Percentiles rank a stretch among this genome's conserved stretches.
Conservation (phyloP, 2,113 vertebrate species). For the Mustelus asterias region DNA sequence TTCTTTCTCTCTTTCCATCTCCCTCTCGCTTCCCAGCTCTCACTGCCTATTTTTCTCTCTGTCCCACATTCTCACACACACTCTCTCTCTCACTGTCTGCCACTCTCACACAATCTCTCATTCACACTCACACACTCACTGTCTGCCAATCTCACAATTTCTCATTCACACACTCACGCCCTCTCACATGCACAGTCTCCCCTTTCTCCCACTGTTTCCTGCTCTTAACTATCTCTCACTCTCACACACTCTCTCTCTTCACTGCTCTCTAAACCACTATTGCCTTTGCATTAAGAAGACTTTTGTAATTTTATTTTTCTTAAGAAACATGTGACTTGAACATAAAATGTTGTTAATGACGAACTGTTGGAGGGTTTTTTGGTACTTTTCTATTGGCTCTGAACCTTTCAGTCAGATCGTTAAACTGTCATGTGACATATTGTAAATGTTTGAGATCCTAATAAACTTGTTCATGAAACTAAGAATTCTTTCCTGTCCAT, state of each 20-base stretch:
- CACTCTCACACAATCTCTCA: not conserved
- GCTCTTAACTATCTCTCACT: not conserved
- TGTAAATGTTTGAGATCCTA: slow-evolving; percentile 45
- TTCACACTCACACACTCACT: not conserved
- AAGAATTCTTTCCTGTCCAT: slow-evolving; percentile 45
- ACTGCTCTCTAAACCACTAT: not conserved
- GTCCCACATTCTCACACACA: not conserved
- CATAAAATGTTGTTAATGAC: slow-evolving; percentile 59
- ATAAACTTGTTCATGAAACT: slow-evolving; percentile 44
- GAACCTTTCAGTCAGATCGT: slow-evolving; percentile 41
- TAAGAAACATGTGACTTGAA: slow-evolving; percentile 71
- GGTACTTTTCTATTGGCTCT: slow-evolving; percentile 42
- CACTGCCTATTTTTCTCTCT: not conserved
- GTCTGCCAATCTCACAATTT: not conserved
- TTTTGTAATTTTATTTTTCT: slow-evolving; percentile 42
- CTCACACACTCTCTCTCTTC: not conserved
- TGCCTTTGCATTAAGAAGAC: slow-evolving; percentile 43
- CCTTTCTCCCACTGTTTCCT: not conserved
- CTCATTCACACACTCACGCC: too few species aligned
- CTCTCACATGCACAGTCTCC: too few species aligned
- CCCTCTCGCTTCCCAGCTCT: not conserved
- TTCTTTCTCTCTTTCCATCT: not conserved
- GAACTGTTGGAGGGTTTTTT: slow-evolving; percentile 52
- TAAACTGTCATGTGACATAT: slow-evolving; percentile 44
- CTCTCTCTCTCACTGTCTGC: not conserved